phyloP scores from a whole-genome alignment of 2,113 vertebrate genomes.

The Daphoenositta chrysoptera region DNA sequence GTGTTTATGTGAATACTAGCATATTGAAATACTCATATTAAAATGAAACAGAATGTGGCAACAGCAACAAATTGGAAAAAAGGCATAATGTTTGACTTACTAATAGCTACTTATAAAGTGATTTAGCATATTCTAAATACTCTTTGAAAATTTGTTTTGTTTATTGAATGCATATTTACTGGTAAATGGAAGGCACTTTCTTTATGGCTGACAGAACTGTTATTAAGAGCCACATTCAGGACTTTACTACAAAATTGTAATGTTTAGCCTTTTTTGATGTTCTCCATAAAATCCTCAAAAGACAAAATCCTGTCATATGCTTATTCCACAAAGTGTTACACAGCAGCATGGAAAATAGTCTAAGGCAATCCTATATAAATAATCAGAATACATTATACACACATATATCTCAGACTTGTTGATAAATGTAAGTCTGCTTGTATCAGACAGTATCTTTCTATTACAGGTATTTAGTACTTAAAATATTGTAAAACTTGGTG shows the following conservation, averaged over 20 bases:
- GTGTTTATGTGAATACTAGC: not conserved
- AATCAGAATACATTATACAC: not conserved
- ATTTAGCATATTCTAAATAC: not conserved
- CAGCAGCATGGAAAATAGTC: not conserved
- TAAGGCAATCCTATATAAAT: not conserved
- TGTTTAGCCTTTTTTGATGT: not conserved
- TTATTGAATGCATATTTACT: not conserved
- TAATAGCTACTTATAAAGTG: not conserved
- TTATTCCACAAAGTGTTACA: not conserved
- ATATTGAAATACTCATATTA: not conserved
- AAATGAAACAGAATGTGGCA: not conserved
- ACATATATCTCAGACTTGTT: not conserved
- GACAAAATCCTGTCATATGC: not conserved
- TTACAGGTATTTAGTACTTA: not conserved
- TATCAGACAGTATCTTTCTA: not conserved
- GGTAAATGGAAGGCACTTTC: not conserved
- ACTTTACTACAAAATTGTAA: not conserved
- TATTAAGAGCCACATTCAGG: not conserved
- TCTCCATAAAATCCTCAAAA: not conserved
- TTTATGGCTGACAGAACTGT: not conserved
- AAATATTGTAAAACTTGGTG: not conserved
- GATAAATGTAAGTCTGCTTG: not conserved
- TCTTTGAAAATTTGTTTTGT: not conserved
- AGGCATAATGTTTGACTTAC: not conserved
- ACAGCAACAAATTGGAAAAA: not conserved